Conservation (phyloP, 2,888 invertebrate genomes). For the Volucella inanis region DNA sequence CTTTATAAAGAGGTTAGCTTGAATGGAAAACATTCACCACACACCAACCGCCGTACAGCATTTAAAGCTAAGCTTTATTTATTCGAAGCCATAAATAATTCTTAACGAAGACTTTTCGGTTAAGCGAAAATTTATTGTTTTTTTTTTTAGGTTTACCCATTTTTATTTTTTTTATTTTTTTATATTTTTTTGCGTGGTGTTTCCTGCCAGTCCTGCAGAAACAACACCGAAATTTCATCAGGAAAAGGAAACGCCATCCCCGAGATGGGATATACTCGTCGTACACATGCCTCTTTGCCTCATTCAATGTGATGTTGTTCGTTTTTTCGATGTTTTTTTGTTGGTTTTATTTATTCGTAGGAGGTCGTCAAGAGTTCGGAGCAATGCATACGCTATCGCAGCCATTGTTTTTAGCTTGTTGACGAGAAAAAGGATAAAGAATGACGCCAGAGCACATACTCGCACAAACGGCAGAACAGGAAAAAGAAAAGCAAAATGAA, state of each 20-base stretch:
- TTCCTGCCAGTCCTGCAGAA: constrained; percentile 40
- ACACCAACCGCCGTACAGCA: constrained; percentile 70
- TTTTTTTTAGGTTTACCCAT: constrained; percentile 18
- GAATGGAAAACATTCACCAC: constrained; percentile 68
- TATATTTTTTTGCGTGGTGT: constrained; percentile 7
- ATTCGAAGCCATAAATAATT: constrained; percentile 79
- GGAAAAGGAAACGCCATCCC: constrained; percentile 44
- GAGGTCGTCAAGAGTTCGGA: neutral
- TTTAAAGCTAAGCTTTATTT: constrained; percentile 79
- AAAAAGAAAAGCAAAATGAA: constrained; percentile 12
- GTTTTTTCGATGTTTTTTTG: neutral
- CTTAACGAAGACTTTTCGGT: constrained; percentile 76
- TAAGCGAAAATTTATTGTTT: constrained; percentile 73
- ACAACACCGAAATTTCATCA: constrained; percentile 60
- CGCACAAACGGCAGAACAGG: constrained; percentile 44
- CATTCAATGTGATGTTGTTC: constrained; percentile 1
- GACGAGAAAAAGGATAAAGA: constrained; percentile 46
- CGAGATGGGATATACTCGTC: constrained; percentile 39
- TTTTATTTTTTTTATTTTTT: neutral
- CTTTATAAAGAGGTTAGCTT: constrained; percentile 73
- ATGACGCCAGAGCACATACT: constrained; percentile 47
- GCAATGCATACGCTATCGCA: constrained; percentile 62
- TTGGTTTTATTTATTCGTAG: neutral
- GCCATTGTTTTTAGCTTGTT: constrained; percentile 55
- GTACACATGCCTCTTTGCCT: constrained; percentile 19